Conservation (phyloP, 2,113 vertebrate genomes). For the Accipiter virgatus region DNA sequence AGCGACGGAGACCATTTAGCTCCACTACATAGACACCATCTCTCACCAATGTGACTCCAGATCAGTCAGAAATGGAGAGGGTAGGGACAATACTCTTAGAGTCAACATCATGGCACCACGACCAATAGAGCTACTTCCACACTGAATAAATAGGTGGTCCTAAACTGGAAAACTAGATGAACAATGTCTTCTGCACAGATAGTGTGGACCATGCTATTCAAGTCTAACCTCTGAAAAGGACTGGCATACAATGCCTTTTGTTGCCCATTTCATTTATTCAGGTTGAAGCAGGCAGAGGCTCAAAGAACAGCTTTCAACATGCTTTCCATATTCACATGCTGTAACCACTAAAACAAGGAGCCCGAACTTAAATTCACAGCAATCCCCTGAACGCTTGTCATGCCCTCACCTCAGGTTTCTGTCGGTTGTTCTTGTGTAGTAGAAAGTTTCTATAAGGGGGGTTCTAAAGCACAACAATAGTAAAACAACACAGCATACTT, state of each 20-base stretch:
- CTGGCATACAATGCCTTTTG: not conserved
- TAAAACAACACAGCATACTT: slow-evolving; percentile 37
- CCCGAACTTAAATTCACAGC: slow-evolving; percentile 1
- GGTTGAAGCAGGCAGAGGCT: slow-evolving; percentile 16
- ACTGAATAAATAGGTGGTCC: not conserved
- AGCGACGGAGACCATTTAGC: not conserved
- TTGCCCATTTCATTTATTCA: not conserved
- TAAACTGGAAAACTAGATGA: not conserved
- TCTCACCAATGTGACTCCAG: not conserved
- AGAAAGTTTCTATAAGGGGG: slow-evolving; percentile 61
- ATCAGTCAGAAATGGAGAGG: not conserved
- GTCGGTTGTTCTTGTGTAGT: slow-evolving; percentile 55
- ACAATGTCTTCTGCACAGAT: not conserved
- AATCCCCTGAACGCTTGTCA: slow-evolving; percentile 5
- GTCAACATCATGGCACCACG: not conserved
- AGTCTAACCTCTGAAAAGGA: not conserved
- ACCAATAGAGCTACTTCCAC: not conserved
- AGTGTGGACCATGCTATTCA: not conserved
- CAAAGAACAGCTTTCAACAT: slow-evolving; percentile 27
- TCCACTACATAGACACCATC: not conserved
- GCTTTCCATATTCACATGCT: slow-evolving; percentile 48
- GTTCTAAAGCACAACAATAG: slow-evolving; percentile 58
- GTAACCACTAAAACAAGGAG: slow-evolving; percentile 1
- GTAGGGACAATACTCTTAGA: not conserved
- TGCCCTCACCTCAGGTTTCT: slow-evolving; percentile 64